Evolutionary conservation across 2,113 vertebrate genomes (phyloP), one percentile per base, ranked within the genome.

Genomic region (Micronisus gabar): DNA sequence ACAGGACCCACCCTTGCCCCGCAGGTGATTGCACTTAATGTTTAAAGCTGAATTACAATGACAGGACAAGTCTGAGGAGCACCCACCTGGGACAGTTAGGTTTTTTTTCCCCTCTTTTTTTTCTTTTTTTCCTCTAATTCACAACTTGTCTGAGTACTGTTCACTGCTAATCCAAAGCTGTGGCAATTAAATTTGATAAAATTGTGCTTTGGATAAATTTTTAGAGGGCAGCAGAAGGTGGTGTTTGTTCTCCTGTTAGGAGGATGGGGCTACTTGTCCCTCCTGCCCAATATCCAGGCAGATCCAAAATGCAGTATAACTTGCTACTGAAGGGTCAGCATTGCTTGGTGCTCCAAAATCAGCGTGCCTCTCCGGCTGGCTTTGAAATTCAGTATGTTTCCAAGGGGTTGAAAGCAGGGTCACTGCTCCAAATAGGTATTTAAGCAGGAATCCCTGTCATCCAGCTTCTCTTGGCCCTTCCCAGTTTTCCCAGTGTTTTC

Each of bases 1-100:
- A 0, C 20, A 36, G 27, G 8, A 19, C 11, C 4, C 27, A 6
- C 29, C 27, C 29, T 63, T 0, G 0, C 22, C 43, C 27, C 25
- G 48, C 12, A 38, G 59, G 3, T 55, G 16, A 10, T 53, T 14
- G 20, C 26, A 16, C 0, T 47, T 68, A 15, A 13, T 1, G 2
- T 29, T 40, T 56, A 26, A 71, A 74, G 50, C 27, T 67, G 41
- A 32, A 27, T 66, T 74, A 40, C 19, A 88, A 20, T 7, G 36
- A 27, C 45, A 26, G 43, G 29, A 40, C 6, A 19, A 40, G 21
- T 5, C 50, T 6, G 4, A 59, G 67, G 19, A 71, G 29, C 22
- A 67, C 21, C 38, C 10, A 6, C 12, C 13, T 9, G 34, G 15
- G 18, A 58, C 25, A 50, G 43, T 18, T 32, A 14, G n/a, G 4